Evolutionary conservation across 2,888 invertebrate species (phyloP), one percentile per base, ranked within the genome.

Genomic region (Plebejus anna): DNA sequence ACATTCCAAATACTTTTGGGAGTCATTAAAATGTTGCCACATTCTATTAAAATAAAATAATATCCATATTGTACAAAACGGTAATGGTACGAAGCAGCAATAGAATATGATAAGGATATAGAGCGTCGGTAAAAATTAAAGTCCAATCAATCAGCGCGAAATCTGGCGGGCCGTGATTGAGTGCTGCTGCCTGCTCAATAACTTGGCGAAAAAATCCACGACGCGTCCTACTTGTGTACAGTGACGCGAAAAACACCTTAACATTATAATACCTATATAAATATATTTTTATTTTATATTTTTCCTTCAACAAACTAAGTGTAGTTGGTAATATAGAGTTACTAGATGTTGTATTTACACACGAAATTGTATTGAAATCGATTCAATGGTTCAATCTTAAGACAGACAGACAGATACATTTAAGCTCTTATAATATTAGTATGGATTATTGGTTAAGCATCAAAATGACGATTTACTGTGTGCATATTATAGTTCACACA

Each of bases 61-160:
- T 55, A 16, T 55, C 3, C 16, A 16, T 55, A 55, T 6, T 7
- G 16, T 16, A 47, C 22, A 51, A 47, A 42, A 70, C 32, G 4
- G 28, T 38, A 32, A 32, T 2, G 47, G 47, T 22, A 11, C 22
- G 55, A 32, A 42, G 36, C 22, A 57, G 22, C 42, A 66, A 47
- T 66, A 76, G 76, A 75, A 75, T 75, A 76, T 76, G 70, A 38
- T 59, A 76, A 72, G 76, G 57, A 76, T 77, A 75, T 75, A 59
- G 71, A 75, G 75, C 79, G 72, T 61, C 59, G 42, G 72, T 72
- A 61, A 79, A 86, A 86, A 88, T 88, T 87, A 88, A 87, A 86
- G 83, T 84, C 83, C 79, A 83, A 88, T 89, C 87, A 89, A 88
- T 88, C 89, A 86, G 83, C 80, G 81, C 78, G 79, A 84, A 86